Conservation (phyloP, 1,140 invertebrate genomes). For the Papilio dardanus region DNA sequence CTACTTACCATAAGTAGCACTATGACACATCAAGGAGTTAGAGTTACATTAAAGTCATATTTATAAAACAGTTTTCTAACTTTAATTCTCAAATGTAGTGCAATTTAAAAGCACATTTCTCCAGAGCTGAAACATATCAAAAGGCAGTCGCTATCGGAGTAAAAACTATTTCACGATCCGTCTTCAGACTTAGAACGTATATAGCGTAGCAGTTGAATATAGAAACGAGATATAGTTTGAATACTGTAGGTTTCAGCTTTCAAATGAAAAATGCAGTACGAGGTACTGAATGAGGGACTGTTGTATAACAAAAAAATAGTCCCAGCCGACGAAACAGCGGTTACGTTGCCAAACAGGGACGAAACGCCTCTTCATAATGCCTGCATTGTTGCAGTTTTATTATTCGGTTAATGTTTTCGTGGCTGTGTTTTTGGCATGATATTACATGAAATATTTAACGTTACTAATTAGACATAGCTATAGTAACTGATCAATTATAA, state of each 20-base stretch:
- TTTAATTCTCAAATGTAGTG: not conserved
- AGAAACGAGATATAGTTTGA: slow-evolving; percentile 55
- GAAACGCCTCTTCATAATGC: slow-evolving; percentile 62
- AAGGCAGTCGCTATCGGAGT: not conserved
- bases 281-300: slow-evolving; percentile 62
- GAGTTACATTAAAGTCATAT: too few species aligned
- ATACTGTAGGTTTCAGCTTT: slow-evolving; percentile 60
- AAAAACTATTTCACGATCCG: not conserved
- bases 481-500: too few species aligned
- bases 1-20: too few species aligned
- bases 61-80: too few species aligned
- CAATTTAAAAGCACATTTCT: not conserved
- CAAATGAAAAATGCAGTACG: slow-evolving; percentile 74
- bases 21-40: too few species aligned
- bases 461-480: slow-evolving; percentile 36
- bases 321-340: slow-evolving; percentile 58
- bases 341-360: slow-evolving; percentile 62
- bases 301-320: slow-evolving; percentile 58
- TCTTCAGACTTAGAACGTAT: not conserved
- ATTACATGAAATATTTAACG: slow-evolving; percentile 28
- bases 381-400: slow-evolving; percentile 51
- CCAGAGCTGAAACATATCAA: slow-evolving; percentile 13
- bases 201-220: slow-evolving; percentile 45
- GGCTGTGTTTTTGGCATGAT: slow-evolving; percentile 8
- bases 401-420: slow-evolving; percentile 41